These are phyloP conservation scores for Accipiter cooperii DNA, from an alignment of 2,113 vertebrate species.

Conservation along the genomic window DNA sequence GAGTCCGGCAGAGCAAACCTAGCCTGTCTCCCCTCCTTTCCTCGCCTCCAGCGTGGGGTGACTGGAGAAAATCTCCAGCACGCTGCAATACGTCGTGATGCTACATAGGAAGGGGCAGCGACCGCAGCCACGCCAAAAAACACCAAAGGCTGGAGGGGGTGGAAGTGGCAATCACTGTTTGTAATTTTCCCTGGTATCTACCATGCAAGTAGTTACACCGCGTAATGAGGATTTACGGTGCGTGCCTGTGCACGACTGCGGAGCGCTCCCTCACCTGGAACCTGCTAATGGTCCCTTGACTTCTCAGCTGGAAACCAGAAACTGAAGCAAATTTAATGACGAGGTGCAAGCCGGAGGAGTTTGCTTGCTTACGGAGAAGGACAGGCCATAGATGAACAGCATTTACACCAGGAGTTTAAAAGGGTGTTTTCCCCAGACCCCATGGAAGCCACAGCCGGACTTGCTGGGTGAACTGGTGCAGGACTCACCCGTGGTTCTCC, in stretches of 20 bases:
- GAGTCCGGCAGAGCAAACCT: not conserved
- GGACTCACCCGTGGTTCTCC: not conserved
- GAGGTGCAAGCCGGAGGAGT: not conserved
- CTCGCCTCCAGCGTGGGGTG: not conserved
- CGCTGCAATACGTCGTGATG: rapidly evolving
- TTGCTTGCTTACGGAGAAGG: not conserved
- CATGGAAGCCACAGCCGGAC: not conserved
- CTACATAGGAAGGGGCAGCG: rapidly evolving
- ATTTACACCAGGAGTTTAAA: not conserved
- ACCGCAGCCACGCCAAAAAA: too few species aligned
- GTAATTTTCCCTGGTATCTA: not conserved
- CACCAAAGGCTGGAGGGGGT: not conserved
- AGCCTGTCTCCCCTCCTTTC: too few species aligned
- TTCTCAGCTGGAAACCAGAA: not conserved
- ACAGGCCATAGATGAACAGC: too few species aligned
- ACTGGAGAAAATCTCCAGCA: not conserved
- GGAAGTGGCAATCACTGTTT: not conserved
- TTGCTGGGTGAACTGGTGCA: too few species aligned
- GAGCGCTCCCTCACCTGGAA: not conserved
- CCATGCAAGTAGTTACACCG: not conserved
- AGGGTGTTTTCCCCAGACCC: not conserved
- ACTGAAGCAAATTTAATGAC: rapidly evolving
- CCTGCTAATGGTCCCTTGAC: not conserved
- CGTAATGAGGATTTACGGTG: not conserved
- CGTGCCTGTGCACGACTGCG: not conserved